Conservation (phyloP, 92 coral and sea anemone genomes). For the Porites evermanni region DNA sequence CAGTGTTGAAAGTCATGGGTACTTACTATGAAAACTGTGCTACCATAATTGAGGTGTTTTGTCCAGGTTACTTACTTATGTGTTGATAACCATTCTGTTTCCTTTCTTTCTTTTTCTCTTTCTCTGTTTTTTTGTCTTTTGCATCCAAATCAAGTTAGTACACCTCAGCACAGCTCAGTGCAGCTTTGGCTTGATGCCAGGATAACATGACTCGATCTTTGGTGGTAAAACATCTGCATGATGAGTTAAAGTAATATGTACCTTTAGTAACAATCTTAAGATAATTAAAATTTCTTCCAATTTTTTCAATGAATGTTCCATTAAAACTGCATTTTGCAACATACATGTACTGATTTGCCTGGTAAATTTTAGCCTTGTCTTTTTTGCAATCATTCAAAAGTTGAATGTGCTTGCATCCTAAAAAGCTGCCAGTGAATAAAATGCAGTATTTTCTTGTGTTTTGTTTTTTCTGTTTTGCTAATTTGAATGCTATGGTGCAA, state of each 20-base stretch:
- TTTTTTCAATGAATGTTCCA: background rate
- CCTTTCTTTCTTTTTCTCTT: conserved; percentile 75
- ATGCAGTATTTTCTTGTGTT: no score
- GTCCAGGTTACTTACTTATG: conserved; percentile 26
- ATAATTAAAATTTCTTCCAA: background rate
- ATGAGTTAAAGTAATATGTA: conserved; percentile 27
- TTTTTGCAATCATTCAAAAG: no score
- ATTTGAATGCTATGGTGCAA: no score
- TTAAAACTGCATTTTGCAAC: background rate
- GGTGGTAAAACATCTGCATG: conserved; percentile 57
- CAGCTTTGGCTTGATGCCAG: conserved; percentile 69
- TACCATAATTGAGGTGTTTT: conserved; percentile 8
- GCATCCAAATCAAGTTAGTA: conserved; percentile 86
- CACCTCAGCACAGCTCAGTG: conserved; percentile 33
- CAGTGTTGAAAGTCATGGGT: background rate
- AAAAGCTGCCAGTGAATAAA: no score
- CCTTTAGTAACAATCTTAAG: conserved; percentile 1
- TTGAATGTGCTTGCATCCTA: no score
- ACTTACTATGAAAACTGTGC: conserved; percentile 1
- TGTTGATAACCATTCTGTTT: conserved; percentile 80
- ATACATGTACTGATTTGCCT: no score
- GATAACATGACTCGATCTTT: conserved; percentile 55
- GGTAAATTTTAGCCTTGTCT: no score
- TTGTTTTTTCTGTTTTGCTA: no score
- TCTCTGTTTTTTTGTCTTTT: conserved; percentile 84